Percentiles rank a stretch among this genome's conserved stretches.
These are phyloP conservation scores for Eptatretus atami DNA, from an alignment of 2,797 vertebrate genomes.

Conservation along the genomic window DNA sequence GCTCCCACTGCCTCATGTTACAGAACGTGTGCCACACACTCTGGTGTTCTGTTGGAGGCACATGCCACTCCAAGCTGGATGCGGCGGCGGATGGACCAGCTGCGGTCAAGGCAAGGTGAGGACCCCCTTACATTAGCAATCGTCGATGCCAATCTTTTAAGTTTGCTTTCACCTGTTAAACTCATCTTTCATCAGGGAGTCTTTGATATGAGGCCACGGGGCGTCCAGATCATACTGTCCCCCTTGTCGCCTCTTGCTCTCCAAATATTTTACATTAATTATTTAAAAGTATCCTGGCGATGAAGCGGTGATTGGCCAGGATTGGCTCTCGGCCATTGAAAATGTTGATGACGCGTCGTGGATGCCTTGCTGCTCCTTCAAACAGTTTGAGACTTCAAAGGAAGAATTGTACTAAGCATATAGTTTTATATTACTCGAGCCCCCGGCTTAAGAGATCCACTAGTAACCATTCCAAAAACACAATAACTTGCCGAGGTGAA, in stretches of 20 bases:
- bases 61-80: conserved; percentile 80
- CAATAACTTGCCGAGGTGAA: too few species aligned
- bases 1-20: neutral
- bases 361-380: too few species aligned
- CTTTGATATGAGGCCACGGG: neutral
- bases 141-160: neutral
- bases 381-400: too few species aligned
- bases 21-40: conserved; percentile 60
- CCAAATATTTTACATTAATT: conserved; percentile 6
- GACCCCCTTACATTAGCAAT: neutral
- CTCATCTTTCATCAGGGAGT: neutral
- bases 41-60: conserved; percentile 64
- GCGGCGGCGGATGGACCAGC: conserved; percentile 49
- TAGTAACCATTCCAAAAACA: too few species aligned
- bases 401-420: too few species aligned
- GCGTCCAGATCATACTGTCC: conserved; percentile 17
- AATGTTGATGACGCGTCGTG: too few species aligned
- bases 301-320: too few species aligned
- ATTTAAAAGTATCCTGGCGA: too few species aligned
- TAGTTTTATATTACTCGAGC: too few species aligned
- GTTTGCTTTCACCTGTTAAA: neutral
- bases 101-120: conserved; percentile 51
- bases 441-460: too few species aligned
- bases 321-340: too few species aligned
- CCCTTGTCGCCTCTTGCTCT: conserved; percentile 31